These are phyloP conservation scores for Drosophila truncata DNA, from an alignment of 1,140 invertebrate genomes.

Conservation along the genomic window DNA sequence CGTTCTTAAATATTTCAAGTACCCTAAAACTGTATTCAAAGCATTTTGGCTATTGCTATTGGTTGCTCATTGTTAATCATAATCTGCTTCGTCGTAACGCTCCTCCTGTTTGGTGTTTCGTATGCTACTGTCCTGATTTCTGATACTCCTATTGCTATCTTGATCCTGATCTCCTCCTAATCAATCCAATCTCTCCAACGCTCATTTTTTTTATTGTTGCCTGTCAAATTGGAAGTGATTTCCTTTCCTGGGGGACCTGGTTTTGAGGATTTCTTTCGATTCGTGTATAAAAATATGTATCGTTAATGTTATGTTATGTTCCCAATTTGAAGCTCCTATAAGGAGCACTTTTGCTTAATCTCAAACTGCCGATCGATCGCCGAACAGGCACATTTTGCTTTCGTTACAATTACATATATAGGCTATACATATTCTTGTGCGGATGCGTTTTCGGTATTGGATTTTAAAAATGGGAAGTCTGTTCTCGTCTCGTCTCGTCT, in stretches of 20 bases:
- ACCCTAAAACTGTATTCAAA: conserved; percentile 50
- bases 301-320: conserved; percentile 13
- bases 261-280: conserved; percentile 5
- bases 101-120: conserved; percentile 36
- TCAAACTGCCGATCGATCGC: conserved; percentile 36
- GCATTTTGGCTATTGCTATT: conserved; percentile 63
- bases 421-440: conserved; percentile 33
- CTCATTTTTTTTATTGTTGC: conserved; percentile 43
- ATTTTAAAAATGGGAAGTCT: conserved; percentile 11
- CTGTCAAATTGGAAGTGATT: conserved; percentile 44
- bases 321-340: conserved; percentile 77
- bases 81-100: conserved; percentile 12
- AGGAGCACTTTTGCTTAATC: conserved; percentile 63
- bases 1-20: conserved; percentile 28
- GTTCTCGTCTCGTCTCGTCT: conserved; percentile 4
- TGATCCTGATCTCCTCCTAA: not conserved
- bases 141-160: conserved; percentile 28
- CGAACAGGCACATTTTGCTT: conserved; percentile 27
- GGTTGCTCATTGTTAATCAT: conserved; percentile 54
- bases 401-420: conserved; percentile 18
- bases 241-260: conserved; percentile 10
- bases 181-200: not conserved
- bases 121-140: conserved; percentile 35
- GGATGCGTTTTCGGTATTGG: conserved; percentile 20
- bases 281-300: conserved; percentile 67